Evolutionary conservation across 2,888 invertebrate genomes (phyloP).

Genomic region (Conistra vaccinii): DNA sequence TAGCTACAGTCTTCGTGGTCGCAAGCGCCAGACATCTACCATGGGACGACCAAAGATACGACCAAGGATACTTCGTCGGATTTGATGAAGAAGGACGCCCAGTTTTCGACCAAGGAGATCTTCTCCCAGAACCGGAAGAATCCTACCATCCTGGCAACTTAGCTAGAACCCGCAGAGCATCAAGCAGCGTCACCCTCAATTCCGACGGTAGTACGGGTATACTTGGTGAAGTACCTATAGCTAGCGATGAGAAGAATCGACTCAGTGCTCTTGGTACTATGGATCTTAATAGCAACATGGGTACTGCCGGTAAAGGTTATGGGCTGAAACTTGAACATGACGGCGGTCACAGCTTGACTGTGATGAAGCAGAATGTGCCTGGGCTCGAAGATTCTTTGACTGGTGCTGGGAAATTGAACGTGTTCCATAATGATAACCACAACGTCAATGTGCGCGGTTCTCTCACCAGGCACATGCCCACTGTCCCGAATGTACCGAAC

Average conservation of each 20-base stretch:
- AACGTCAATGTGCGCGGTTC: conserved; percentile 49
- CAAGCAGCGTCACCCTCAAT: conserved; percentile 44
- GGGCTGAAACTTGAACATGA: conserved; percentile 51
- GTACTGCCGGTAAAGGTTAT: conserved; percentile 14
- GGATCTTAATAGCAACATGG: conserved; percentile 30
- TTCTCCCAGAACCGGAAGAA: conserved; percentile 1
- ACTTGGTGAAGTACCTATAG: conserved; percentile 41
- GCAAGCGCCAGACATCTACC: conserved; percentile 44
- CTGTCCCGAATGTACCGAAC: conserved; percentile 37
- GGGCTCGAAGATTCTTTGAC: conserved; percentile 25
- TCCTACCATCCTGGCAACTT: conserved; percentile 12
- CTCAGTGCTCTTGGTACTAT: conserved; percentile 44
- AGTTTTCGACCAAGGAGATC: conserved; percentile 4
- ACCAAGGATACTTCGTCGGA: conserved; percentile 18
- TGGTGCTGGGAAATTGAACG: conserved; percentile 45
- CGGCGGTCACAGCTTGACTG: conserved; percentile 36
- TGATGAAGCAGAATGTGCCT: conserved; percentile 32
- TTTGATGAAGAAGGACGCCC: conserved; percentile 21
- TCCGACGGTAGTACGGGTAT: conserved; percentile 45
- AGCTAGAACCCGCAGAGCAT: conserved; percentile 40
- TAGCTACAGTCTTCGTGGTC: conserved; percentile 36
- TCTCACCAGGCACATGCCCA: conserved; percentile 54
- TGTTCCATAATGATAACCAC: conserved; percentile 33
- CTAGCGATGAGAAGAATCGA: conserved; percentile 28
- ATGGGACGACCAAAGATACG: conserved; percentile 19